These are phyloP conservation scores for Linyphia triangularis DNA, from an alignment of 2,888 invertebrate species.

Conservation along the genomic window DNA sequence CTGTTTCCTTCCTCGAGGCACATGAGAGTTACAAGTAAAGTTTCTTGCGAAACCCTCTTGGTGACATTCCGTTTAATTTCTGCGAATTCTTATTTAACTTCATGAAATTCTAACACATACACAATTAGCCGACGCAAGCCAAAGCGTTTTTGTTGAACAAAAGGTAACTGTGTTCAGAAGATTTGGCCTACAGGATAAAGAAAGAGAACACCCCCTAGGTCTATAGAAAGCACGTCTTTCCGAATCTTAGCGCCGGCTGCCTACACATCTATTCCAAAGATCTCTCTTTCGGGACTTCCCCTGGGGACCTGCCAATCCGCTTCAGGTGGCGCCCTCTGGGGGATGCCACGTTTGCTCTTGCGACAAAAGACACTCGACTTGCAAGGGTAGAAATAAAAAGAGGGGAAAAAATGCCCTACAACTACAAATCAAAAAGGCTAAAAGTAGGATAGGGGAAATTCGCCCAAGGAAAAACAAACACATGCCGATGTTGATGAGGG, in stretches of 20 bases:
- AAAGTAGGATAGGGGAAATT: background rate
- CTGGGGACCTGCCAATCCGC: conserved; percentile 38
- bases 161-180: background rate
- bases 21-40: too few species aligned
- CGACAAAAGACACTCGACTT: conserved; percentile 54
- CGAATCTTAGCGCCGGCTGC: conserved; percentile 24
- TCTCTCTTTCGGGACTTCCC: background rate
- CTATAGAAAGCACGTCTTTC: conserved; percentile 26
- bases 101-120: too few species aligned
- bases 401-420: conserved; percentile 26
- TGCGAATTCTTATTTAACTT: background rate
- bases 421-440: background rate
- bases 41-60: too few species aligned
- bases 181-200: background rate
- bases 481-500: conserved; percentile 22
- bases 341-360: conserved; percentile 44
- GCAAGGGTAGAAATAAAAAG: conserved; percentile 30
- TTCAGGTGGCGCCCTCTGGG: conserved; percentile 23
- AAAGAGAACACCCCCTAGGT: conserved; percentile 9
- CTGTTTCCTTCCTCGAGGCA: too few species aligned
- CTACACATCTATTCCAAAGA: conserved; percentile 20
- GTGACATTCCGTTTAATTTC: too few species aligned
- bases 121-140: conserved; percentile 19
- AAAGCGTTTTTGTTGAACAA: background rate
- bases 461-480: conserved; percentile 46